These are phyloP conservation scores for Pelvicachromis taeniatus DNA, from an alignment of 2,113 vertebrate species.

Conservation along the genomic window DNA sequence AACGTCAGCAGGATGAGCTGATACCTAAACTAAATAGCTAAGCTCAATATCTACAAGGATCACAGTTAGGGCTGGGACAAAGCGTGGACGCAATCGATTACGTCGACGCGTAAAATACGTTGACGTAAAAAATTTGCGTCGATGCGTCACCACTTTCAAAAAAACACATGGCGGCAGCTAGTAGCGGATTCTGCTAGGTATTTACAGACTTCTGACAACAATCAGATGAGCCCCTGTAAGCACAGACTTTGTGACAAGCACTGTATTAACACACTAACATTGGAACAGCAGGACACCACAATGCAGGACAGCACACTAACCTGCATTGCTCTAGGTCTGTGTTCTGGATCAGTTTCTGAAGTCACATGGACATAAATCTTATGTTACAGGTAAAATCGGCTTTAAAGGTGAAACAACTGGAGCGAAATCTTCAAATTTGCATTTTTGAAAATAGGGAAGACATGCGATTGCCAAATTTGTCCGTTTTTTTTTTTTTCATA, in stretches of 20 bases:
- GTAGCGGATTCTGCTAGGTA: too few relatives aligned
- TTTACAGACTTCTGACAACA: too few relatives aligned
- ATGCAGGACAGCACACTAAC: fast-evolving
- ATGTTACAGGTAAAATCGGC: not conserved
- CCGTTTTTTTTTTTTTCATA: not conserved
- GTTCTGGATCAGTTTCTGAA: fast-evolving
- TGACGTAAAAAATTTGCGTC: too few relatives aligned
- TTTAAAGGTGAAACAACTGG: not conserved
- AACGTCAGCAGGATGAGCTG: too few relatives aligned
- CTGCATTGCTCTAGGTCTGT: not conserved
- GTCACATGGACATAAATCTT: not conserved
- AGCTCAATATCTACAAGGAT: too few relatives aligned
- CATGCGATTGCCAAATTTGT: fast-evolving
- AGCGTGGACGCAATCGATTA: too few relatives aligned
- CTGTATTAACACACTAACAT: not conserved
- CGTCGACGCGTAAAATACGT: too few relatives aligned
- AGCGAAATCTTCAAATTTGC: fast-evolving
- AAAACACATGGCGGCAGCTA: too few relatives aligned
- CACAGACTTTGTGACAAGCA: not conserved
- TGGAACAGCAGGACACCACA: not conserved
- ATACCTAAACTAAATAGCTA: too few relatives aligned
- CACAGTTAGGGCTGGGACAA: too few relatives aligned
- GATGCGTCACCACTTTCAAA: too few relatives aligned
- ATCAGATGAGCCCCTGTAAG: fast-evolving
- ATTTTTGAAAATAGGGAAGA: fast-evolving